Evolutionary conservation across 2,113 vertebrate species (phyloP), one percentile per base, ranked within the genome.

Genomic region (Gobiocypris rarus): DNA sequence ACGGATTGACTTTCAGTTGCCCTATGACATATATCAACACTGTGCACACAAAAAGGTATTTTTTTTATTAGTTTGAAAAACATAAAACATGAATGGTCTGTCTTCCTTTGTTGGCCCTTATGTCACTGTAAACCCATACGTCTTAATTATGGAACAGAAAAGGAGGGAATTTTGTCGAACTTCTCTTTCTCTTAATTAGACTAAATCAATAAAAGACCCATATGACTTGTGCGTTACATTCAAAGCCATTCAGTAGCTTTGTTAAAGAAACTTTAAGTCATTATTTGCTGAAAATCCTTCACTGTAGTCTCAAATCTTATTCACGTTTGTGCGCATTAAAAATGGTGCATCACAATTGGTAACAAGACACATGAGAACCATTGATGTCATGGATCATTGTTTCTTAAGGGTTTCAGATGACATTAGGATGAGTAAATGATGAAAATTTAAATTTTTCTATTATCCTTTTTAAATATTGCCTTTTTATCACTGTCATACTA

Each of bases 11-110:
- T 99, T 99, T 93, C 97, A 99, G 94, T 93, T 99, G 89, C 97
- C 98, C 24, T 99, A 98, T 74, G 97, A 99, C 88, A 96, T 99
- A 89, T 95, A 99, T 90, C 98, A 97, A 96, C 96, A 97, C 89
- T 99, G 96, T 96, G 96, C 96, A 90, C 95, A 97, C 87, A 96
- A 98, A 89, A 96, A 98, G 98, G 98, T 99, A 96, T 0, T 81
- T 73, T 8, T n/a, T 17, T 41, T 2, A 56, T 58, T 52, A 11
- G 22, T 70, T 67, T n/a, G 1, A 67, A 65, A 67, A 31, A 10
- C 56, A 61, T 56, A n/a, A 76, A 58, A 6, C 56, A 45, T 78
- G n/a, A 45, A 31, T 50, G 2, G 9, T 31, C 59, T 48, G 26
- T 80, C 61, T 8, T 61, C 11, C n/a, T 41, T 77, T 41, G 11